These are phyloP conservation scores for Notarius quadriscutis DNA, from an alignment of 2,113 vertebrate genomes.

Conservation along the genomic window DNA sequence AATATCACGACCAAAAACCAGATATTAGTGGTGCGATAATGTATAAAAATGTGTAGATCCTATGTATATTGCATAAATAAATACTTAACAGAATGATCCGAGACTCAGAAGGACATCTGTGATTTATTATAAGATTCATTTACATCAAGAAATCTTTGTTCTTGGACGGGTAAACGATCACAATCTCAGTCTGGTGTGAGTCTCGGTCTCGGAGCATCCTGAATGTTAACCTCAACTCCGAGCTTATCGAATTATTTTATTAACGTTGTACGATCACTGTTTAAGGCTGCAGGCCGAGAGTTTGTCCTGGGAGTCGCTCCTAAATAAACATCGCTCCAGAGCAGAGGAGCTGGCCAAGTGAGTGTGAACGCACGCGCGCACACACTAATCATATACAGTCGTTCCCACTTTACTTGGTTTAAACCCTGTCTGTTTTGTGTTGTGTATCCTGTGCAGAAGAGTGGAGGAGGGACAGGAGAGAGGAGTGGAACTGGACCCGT, in stretches of 20 bases:
- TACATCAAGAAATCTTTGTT: no score
- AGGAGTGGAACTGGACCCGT: constrained; percentile 58
- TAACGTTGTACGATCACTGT: not conserved
- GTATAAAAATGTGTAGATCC: no score
- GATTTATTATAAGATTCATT: not conserved
- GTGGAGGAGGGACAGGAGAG: constrained; percentile 62
- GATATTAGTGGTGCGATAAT: no score
- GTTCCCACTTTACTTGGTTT: not conserved
- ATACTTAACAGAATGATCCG: not conserved
- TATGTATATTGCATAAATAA: no score
- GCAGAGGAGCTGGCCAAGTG: constrained; percentile 71
- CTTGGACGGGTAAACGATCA: no score
- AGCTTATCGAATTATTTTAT: not conserved
- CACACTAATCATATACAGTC: not conserved
- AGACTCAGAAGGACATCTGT: not conserved
- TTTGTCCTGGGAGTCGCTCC: constrained; percentile 69
- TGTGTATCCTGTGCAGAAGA: constrained; percentile 58
- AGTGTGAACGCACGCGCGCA: constrained; percentile 3
- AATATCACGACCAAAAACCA: no score
- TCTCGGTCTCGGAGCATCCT: no score
- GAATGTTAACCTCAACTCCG: not conserved
- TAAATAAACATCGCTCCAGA: constrained; percentile 70
- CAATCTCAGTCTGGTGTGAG: no score
- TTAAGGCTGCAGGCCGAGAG: constrained; percentile 72
- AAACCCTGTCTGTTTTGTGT: not conserved